Base-by-base conservation (phyloP, 2,797 vertebrate genomes). In the Chaunax sp. region DNA sequence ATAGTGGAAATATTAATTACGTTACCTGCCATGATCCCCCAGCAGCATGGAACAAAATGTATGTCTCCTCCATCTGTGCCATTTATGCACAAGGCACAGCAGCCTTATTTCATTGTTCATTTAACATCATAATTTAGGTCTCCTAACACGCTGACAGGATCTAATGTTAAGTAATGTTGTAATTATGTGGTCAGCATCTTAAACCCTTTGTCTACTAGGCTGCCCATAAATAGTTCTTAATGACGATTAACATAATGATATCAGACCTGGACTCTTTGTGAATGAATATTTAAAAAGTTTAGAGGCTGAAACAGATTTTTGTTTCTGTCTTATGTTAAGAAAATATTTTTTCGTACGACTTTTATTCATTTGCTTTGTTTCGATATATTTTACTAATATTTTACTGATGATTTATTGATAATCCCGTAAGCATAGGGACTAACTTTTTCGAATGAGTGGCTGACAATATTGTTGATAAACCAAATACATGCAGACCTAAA, bases 141-240 rank as follows among this genome's bases (percentile, higher is more conserved):
- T 16, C 38, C 14, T 40, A 5, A 16, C 38, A 37, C 8, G 9
- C 35, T 37, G 8, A 37, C 35, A 37, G 9, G 12, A 37, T 11
- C 10, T 14, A 37, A 37, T 37, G 20, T 63, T 33, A 66, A 68
- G 63, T 65, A 46, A 46, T 41, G 54, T 73, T 75, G 66, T 72
- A 65, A 75, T 82, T 71, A 75, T 64, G 75, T 37, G 69, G 78
- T 65, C 72, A 49, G 49, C 28, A 23, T 80, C 49, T 59, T 72
- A 73, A 78, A 79, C 66, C 57, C 37, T 12, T 19, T 54, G 56
- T 45, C 66, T 23, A 50, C 45, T 22, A 35, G 72, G 47, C 61
- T 68, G 43, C 47, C 66, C 45, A 79, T 54, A 53, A 68, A 63
- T 64, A 6, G 4, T 51, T 75, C 68, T 55, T 69, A 68, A 78